Evolutionary conservation across 2,113 vertebrate genomes (phyloP).

Genomic region (Gnathonemus echidnorhynchus): DNA sequence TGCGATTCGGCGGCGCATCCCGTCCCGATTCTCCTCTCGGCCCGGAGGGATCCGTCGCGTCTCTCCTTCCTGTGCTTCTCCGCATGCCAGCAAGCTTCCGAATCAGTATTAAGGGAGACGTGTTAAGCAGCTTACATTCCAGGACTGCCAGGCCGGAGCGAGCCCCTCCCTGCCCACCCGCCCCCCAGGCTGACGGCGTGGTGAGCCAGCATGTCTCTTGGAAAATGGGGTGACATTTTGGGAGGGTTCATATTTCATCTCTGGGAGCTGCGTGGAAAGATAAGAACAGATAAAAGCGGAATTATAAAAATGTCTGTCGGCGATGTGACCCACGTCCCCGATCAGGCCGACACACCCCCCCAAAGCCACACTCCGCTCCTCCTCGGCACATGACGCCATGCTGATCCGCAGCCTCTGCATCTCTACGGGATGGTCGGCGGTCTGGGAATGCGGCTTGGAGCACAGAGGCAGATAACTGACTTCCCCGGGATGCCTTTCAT

Average conservation of each 20-base stretch:
- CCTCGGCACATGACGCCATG: background rate
- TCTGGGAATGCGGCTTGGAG: background rate
- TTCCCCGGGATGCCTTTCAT: background rate
- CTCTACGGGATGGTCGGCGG: background rate
- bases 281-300: background rate
- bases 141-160: no score
- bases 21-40: background rate
- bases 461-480: background rate
- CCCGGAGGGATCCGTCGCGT: background rate
- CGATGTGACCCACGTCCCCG: background rate
- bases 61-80: background rate
- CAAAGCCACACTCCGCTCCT: background rate
- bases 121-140: background rate
- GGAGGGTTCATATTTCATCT: background rate
- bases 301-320: background rate
- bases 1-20: background rate
- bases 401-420: no score
- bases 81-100: background rate
- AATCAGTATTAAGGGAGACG: background rate
- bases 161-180: background rate
- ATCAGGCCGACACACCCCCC: background rate
- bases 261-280: background rate
- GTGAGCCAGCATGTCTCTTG: background rate
- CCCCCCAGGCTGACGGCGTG: background rate
- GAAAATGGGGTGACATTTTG: background rate